These are phyloP conservation scores for zebrafish (Danio rerio) DNA, from an alignment of 2,113 vertebrate genomes.

Conservation along the genomic window DNA sequence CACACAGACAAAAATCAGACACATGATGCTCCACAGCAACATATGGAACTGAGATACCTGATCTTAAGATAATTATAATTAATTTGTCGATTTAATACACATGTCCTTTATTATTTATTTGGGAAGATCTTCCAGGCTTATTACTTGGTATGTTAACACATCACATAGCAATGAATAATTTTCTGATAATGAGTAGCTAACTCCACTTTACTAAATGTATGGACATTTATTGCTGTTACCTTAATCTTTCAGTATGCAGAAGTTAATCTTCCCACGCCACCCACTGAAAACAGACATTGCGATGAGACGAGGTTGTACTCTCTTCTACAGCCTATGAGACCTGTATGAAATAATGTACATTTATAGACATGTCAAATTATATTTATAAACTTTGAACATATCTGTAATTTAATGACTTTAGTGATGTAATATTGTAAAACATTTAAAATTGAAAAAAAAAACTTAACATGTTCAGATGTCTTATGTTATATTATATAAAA, in stretches of 20 bases:
- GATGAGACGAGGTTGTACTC: not conserved
- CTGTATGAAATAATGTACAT: not conserved
- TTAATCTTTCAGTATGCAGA: not conserved
- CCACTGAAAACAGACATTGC: not conserved
- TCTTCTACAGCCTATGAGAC: not conserved
- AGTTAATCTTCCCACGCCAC: not conserved
- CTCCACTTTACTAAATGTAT: not conserved
- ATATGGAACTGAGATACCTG: too few relatives aligned
- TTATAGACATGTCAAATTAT: not conserved
- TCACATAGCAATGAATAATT: not conserved
- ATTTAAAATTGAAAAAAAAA: too few relatives aligned
- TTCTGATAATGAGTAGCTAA: not conserved
- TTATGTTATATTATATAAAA: not conserved
- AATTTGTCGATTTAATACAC: not conserved
- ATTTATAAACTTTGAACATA: not conserved
- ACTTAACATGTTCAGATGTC: too few relatives aligned
- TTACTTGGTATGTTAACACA: too few relatives aligned
- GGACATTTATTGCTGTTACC: not conserved
- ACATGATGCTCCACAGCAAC: too few relatives aligned
- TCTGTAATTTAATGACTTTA: not conserved
- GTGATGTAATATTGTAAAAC: too few relatives aligned
- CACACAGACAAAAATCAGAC: too few relatives aligned
- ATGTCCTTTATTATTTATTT: not conserved
- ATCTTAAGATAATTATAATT: not conserved
- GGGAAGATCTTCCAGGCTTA: not conserved